phyloP scores from a whole-genome alignment of 2,797 vertebrate genomes.

The Lithobates pipiens region DNA sequence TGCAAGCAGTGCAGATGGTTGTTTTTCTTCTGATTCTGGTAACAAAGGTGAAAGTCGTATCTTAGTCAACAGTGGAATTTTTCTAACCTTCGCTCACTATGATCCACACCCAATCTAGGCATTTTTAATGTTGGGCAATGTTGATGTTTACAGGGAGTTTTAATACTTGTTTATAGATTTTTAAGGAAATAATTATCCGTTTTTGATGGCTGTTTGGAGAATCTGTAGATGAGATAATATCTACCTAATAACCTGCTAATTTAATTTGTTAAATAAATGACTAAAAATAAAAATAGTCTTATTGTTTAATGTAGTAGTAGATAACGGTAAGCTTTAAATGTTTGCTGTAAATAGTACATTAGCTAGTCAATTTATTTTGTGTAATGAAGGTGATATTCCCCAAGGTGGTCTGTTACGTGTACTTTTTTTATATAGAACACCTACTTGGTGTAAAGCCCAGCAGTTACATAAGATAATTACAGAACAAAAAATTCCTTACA shows the following conservation, averaged over 20 bases:
- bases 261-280: not conserved
- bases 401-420: no score
- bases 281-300: not conserved
- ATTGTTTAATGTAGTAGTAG: no score
- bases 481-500: no score
- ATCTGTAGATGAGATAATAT: not conserved
- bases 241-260: not conserved
- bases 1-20: not conserved
- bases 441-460: no score
- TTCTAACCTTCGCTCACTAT: slow-evolving; percentile 6
- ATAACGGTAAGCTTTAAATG: no score
- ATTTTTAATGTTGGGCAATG: slow-evolving; percentile 31
- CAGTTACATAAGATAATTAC: no score
- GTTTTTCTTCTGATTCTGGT: not conserved
- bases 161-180: slow-evolving; percentile 22
- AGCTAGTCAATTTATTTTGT: no score
- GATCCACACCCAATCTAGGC: slow-evolving; percentile 26
- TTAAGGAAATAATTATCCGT: not conserved
- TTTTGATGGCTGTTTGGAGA: not conserved
- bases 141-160: not conserved
- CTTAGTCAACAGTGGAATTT: slow-evolving; percentile 3
- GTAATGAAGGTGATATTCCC: no score
- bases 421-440: no score
- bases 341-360: no score
- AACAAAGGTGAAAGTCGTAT: not conserved